phyloP scores from a whole-genome alignment of 1,140 invertebrate species.

The Pachypeltis micranthus region DNA sequence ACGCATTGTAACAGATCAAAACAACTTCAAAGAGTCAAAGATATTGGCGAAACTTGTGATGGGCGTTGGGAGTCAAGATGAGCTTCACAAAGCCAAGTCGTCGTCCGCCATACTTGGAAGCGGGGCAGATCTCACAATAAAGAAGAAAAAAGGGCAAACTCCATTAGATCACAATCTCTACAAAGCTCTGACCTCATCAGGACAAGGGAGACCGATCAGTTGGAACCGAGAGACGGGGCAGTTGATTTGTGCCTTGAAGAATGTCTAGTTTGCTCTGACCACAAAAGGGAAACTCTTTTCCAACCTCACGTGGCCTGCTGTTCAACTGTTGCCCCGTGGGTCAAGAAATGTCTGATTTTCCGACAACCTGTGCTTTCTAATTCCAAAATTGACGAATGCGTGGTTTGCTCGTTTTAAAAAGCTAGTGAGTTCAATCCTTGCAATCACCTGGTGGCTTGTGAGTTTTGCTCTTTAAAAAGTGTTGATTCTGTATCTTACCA shows the following conservation, averaged over 20 bases:
- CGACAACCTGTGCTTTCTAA: slow-evolving; percentile 64
- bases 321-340: slow-evolving; percentile 74
- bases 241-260: slow-evolving; percentile 58
- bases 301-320: slow-evolving; percentile 87
- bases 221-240: slow-evolving; percentile 31
- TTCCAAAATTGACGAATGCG: slow-evolving; percentile 86
- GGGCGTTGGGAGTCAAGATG: slow-evolving; percentile 72
- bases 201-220: slow-evolving; percentile 55
- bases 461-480: slow-evolving; percentile 92
- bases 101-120: slow-evolving; percentile 90
- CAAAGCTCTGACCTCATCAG: slow-evolving; percentile 83
- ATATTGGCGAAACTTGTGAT: slow-evolving; percentile 83
- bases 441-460: slow-evolving; percentile 89
- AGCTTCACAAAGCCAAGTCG: slow-evolving; percentile 74
- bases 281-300: slow-evolving; percentile 78
- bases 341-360: slow-evolving; percentile 93
- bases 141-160: slow-evolving; percentile 94
- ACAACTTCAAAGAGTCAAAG: slow-evolving; percentile 87
- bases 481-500: no score
- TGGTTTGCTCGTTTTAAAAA: slow-evolving; percentile 88
- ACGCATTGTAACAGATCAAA: slow-evolving; percentile 89
- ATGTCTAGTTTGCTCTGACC: slow-evolving; percentile 90
- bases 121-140: slow-evolving; percentile 83
- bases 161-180: slow-evolving; percentile 91
- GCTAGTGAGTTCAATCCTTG: slow-evolving; percentile 87